These are phyloP conservation scores for Calliphora vomitoria DNA, from an alignment of 2,888 invertebrate species.

Conservation along the genomic window DNA sequence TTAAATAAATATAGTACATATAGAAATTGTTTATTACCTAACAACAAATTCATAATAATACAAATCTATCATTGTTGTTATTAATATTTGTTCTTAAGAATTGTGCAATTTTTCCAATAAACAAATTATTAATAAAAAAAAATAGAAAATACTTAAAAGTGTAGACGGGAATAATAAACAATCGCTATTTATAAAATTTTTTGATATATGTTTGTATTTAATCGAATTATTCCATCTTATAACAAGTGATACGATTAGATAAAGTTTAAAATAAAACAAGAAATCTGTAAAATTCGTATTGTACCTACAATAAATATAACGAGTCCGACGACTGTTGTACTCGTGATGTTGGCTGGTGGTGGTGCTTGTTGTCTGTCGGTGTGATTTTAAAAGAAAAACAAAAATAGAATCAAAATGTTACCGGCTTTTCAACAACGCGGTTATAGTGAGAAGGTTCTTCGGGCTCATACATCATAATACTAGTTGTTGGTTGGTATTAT, in stretches of 20 bases:
- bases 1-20: not conserved
- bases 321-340: not conserved
- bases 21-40: constrained; percentile 37
- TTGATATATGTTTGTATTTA: not conserved
- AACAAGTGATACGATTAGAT: constrained; percentile 48
- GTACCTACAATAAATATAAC: not conserved
- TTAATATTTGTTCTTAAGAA: not conserved
- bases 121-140: not conserved
- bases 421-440: constrained; percentile 37
- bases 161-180: constrained; percentile 1
- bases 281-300: constrained; percentile 1
- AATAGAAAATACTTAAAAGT: not conserved
- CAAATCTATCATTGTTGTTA: not conserved
- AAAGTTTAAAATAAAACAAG: constrained; percentile 31
- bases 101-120: not conserved
- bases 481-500: not conserved
- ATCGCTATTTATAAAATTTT: not conserved
- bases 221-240: not conserved
- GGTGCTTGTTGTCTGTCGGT: not conserved
- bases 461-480: not conserved
- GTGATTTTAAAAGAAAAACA: constrained; percentile 1
- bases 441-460: constrained; percentile 8
- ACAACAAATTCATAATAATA: constrained; percentile 10
- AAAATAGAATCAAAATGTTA: constrained; percentile 37
- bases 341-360: constrained; percentile 10